Percentiles rank a stretch among this genome's conserved stretches.
Conservation (phyloP, 2,113 vertebrate genomes). For the Tetrao urogallus region DNA sequence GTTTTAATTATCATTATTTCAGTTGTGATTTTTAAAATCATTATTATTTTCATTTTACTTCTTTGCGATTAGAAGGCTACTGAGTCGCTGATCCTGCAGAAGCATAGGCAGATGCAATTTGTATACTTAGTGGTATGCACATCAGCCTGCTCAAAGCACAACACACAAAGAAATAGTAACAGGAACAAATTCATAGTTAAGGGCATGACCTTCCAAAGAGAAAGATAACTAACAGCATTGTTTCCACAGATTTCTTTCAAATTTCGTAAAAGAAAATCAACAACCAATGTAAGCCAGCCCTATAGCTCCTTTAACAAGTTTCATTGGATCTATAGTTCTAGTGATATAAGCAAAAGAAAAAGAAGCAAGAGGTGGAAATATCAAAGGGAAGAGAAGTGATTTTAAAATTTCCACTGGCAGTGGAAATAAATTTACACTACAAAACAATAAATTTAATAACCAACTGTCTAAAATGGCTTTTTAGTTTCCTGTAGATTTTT, state of each 20-base stretch:
- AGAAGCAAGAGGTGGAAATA: not conserved
- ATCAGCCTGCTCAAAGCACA: not conserved
- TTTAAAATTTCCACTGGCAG: not conserved
- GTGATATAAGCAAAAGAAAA: not conserved
- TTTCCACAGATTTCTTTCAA: not conserved
- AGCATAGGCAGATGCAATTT: not conserved
- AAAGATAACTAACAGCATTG: not conserved
- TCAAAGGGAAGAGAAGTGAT: slow-evolving; percentile 13
- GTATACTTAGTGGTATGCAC: not conserved
- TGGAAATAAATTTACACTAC: not conserved
- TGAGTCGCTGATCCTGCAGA: not conserved
- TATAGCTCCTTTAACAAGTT: slow-evolving; percentile 6
- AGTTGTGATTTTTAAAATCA: not conserved
- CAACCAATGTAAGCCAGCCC: not conserved
- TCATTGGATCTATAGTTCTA: not conserved
- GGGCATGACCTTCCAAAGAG: not conserved
- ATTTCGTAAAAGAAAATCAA: not conserved
- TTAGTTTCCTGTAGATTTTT: slow-evolving; percentile 15
- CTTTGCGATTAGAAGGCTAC: not conserved
- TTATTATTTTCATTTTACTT: not conserved
- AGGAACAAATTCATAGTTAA: not conserved
- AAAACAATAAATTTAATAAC: slow-evolving; percentile 35
- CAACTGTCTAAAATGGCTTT: not conserved
- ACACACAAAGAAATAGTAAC: not conserved
- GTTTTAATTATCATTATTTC: not conserved